These are phyloP conservation scores for Haemorhous mexicanus DNA, from an alignment of 2,113 vertebrate species.

Conservation along the genomic window DNA sequence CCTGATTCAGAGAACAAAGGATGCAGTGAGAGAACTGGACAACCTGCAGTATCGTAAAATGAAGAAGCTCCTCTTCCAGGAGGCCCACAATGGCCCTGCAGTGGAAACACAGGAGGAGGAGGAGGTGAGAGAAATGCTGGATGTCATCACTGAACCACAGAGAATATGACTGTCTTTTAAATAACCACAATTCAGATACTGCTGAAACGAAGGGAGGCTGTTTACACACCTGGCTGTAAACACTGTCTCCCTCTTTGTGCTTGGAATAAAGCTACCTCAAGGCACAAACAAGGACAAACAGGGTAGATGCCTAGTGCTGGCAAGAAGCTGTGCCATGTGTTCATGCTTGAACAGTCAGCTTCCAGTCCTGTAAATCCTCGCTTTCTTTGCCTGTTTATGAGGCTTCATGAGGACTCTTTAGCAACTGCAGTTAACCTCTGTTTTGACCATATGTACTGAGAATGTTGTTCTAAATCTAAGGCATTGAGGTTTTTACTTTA, in stretches of 20 bases:
- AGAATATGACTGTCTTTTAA: not conserved
- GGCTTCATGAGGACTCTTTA: not conserved
- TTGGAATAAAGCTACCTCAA: constrained; percentile 8
- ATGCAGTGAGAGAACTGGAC: constrained; percentile 96
- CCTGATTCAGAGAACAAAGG: constrained; percentile 96
- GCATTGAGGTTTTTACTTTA: not conserved
- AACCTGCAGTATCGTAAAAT: constrained; percentile 99
- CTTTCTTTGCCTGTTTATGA: not conserved
- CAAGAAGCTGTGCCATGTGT: constrained; percentile 7
- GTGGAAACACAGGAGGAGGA: constrained; percentile 94
- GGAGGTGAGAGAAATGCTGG: constrained; percentile 78
- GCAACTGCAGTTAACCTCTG: not conserved
- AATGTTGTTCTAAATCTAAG: not conserved
- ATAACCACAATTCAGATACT: not conserved
- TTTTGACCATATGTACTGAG: not conserved
- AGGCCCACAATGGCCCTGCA: constrained; percentile 93
- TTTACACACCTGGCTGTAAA: constrained; percentile 3
- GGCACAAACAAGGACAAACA: constrained; percentile 4
- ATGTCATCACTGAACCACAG: not conserved
- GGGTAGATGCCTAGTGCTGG: not conserved
- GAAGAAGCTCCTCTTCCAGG: constrained; percentile 99
- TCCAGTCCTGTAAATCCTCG: not conserved
- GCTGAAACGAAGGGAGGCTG: not conserved
- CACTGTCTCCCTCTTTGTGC: not conserved
- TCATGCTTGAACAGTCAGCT: constrained; percentile 2